Conservation (phyloP, 2,888 invertebrate species). For the Syrphus vitripennis region DNA sequence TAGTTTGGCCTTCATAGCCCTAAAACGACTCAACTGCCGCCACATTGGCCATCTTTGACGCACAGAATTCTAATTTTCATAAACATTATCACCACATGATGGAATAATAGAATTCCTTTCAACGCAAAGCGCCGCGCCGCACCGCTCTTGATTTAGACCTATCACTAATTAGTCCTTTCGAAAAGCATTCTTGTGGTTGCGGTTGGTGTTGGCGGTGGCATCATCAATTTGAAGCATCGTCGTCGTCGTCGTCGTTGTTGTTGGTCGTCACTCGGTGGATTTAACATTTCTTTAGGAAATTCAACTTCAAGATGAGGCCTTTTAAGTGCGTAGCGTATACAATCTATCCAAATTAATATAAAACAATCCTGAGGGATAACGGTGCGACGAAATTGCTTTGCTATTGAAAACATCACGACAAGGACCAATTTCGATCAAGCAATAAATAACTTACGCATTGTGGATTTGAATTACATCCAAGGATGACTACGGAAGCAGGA, state of each 20-base stretch:
- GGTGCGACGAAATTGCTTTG: background rate
- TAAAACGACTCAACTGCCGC: slow-evolving; percentile 20
- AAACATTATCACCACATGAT: slow-evolving; percentile 62
- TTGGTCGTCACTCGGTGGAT: background rate
- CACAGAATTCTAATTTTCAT: slow-evolving; percentile 49
- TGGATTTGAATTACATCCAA: slow-evolving; percentile 13
- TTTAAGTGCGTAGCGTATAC: slow-evolving; percentile 44
- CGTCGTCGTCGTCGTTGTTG: background rate
- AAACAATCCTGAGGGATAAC: background rate
- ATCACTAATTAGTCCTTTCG: slow-evolving; percentile 55
- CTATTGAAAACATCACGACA: background rate
- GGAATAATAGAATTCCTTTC: slow-evolving; percentile 46
- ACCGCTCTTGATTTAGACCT: background rate
- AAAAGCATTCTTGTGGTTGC: slow-evolving; percentile 15
- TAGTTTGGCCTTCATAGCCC: slow-evolving; percentile 7
- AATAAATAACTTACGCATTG: slow-evolving; percentile 33
- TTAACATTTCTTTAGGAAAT: background rate
- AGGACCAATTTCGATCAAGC: background rate
- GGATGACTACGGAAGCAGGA: slow-evolving; percentile 5
- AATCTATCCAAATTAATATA: slow-evolving; percentile 12
- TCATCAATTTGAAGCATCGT: too few relatives aligned
- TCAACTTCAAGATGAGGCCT: slow-evolving; percentile 27
- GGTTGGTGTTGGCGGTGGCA: slow-evolving; percentile 12
- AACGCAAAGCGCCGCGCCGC: background rate
- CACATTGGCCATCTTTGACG: slow-evolving; percentile 40